These are phyloP conservation scores for Pseudomyrmex dendroicus DNA, from an alignment of 1,140 invertebrate species.

Conservation along the genomic window DNA sequence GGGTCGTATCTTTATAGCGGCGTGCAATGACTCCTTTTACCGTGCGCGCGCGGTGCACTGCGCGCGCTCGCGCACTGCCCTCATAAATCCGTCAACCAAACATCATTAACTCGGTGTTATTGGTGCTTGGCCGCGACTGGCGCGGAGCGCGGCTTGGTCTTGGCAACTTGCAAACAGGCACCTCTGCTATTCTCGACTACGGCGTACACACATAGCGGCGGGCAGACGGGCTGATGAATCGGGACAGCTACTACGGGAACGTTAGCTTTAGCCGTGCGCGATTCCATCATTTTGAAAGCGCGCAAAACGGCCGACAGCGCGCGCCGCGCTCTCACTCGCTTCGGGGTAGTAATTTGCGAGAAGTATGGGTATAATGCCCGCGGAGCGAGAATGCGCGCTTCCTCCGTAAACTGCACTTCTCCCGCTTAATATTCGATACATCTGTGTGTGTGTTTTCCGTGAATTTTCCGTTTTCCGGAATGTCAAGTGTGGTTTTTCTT, in stretches of 20 bases:
- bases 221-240: conserved; percentile 65
- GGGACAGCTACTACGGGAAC: conserved; percentile 57
- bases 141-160: conserved; percentile 44
- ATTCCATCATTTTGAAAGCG: conserved; percentile 60
- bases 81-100: conserved; percentile 77
- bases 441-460: neutral
- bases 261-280: conserved; percentile 32
- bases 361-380: conserved; percentile 18
- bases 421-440: conserved; percentile 27
- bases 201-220: no score
- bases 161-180: conserved; percentile 66
- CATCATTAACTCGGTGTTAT: conserved; percentile 77
- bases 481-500: neutral
- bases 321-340: conserved; percentile 33
- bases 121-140: conserved; percentile 73
- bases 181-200: conserved; percentile 66
- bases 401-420: neutral
- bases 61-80: conserved; percentile 68
- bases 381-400: conserved; percentile 6
- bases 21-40: conserved; percentile 74
- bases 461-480: conserved; percentile 18
- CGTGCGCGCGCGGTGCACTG: conserved; percentile 33
- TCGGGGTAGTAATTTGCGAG: conserved; percentile 43
- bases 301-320: neutral
- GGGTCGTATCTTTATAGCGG: conserved; percentile 71